Base-by-base conservation (phyloP, 2,113 vertebrate genomes). In the Actenoides lindsayi region DNA sequence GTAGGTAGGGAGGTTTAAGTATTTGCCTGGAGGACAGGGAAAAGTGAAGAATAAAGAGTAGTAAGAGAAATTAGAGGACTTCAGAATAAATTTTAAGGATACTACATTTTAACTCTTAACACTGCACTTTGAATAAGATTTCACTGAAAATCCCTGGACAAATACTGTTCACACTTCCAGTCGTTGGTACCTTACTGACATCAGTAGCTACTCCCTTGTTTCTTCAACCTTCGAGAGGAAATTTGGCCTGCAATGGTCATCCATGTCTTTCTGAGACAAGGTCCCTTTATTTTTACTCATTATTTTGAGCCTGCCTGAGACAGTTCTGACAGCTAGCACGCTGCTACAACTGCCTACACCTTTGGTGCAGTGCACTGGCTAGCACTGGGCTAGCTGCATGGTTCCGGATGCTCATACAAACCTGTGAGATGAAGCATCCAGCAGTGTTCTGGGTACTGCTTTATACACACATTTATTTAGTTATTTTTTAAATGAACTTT, bases 281-380 rank as follows among this genome's bases (percentile, higher is more conserved):
- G 16, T 19, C 53, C 12, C 10, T 73, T 41, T 11, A 8, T 48
- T 42, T 27, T 4, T 23, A 16, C 3, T 37, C 20, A 27, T 50
- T 15, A 24, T 46, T 23, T 28, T 13, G 11, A 63, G 37, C 16
- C 67, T 74, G 28, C 31, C 14, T 35, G 6, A 48, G 31, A 11
- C 18, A 39, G 14, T 24, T 73, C 11, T 5, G 41, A 27, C 3
- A 24, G 18, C 30, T 10, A 31, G 11, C 39, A 67, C 48, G 3
- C 24, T 18, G 27, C 53, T n/a, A 18, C 10, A 27, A 3, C 28
- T 39, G 35, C 63, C 25, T 44, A 1, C 16, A 23, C 17, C 21
- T 39, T 10, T 13, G 37, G 42, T 2, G 10, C 13, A 28, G 28
- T 1, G 5, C 10, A 11, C 8, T 3, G 4, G 17, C 24, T 69